Evolutionary conservation across 1,140 invertebrate genomes (phyloP), one percentile per base, ranked within the genome.

Genomic region (Anoplolepis gracilipes): DNA sequence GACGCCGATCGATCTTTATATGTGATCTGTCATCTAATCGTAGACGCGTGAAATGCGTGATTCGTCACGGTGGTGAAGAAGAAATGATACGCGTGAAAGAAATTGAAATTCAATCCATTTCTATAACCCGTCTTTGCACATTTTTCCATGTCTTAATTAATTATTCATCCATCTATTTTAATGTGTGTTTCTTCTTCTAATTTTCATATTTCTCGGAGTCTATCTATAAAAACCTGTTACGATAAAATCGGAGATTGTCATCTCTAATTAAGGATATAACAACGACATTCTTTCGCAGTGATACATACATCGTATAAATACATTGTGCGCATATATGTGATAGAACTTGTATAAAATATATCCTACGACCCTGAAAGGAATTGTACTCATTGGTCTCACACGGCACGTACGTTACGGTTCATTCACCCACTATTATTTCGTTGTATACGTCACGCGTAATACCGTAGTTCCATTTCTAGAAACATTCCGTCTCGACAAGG

Each of bases 381-480:
- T 69, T 6, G 33, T 39, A 22, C 19, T 30, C 5, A 28, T 8
- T n/a, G 13, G 22, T 67, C 33, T 79, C 22, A 39, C 30, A 42
- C 1, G 22, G 11, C 6, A 36, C 22, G 13, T 61, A 72, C 28
- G 33, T 81, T 53, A 81, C 65, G 67, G 78, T 82, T 82, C 67
- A 73, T 72, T 82, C 78, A 82, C 78, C 49, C 36, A 19, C 36
- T 28, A 72, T 46, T 82, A 36, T 82, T 61, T 46, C 46, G 22
- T 33, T 36, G n/a, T 19, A 36, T 1, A 36, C 30, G 8, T 78
- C 61, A 65, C 10, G 28, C 46, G 53, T 7, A n/a, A 49, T 6
- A 5, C 39, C 33, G 16, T 22, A 69, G 75, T 53, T 22, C n/a
- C 16, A 28, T 70, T 59, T n/a, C 4, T 42, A 72, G 67, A 72